Percentiles rank a stretch among this genome's conserved stretches.
Evolutionary conservation across 2,888 invertebrate species (phyloP).

Genomic region (Eudemis profundana): DNA sequence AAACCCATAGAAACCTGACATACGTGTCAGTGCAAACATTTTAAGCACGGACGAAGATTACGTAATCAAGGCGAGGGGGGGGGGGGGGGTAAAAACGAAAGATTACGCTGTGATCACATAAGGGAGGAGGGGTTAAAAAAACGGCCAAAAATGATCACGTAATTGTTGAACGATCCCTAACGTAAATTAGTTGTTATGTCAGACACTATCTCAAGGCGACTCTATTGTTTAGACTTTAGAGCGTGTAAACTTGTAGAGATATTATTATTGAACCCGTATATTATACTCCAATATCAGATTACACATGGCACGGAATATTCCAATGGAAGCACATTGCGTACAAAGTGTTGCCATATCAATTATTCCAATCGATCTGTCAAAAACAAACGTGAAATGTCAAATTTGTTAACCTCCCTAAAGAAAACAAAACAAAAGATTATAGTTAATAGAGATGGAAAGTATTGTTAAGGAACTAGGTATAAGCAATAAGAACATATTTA

Average conservation of each 20-base stretch:
- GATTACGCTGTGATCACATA: too few species aligned
- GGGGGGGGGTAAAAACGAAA: too few species aligned
- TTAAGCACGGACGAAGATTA: too few species aligned
- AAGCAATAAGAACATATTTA: conserved; percentile 87
- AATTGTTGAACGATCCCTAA: too few species aligned
- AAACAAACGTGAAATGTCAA: conserved; percentile 44
- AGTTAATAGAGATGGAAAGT: conserved; percentile 85
- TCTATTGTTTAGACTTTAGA: not conserved
- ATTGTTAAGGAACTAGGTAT: conserved; percentile 90
- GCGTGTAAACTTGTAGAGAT: not conserved
- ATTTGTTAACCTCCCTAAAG: conserved; percentile 43
- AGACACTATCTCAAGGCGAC: not conserved
- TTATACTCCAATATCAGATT: too few species aligned
- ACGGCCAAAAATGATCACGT: too few species aligned
- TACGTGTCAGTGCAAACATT: too few species aligned
- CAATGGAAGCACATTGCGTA: not conserved
- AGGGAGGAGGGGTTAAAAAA: too few species aligned
- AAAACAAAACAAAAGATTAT: conserved; percentile 74
- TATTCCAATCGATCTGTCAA: conserved; percentile 45
- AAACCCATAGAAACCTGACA: too few species aligned
- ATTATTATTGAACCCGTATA: too few species aligned
- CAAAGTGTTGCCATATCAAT: conserved; percentile 21
- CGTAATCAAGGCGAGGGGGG: too few species aligned
- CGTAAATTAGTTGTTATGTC: too few species aligned
- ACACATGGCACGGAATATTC: conserved; percentile 4